Evolutionary conservation across 2,797 vertebrate species (phyloP).

Genomic region (Botia kubotai): DNA sequence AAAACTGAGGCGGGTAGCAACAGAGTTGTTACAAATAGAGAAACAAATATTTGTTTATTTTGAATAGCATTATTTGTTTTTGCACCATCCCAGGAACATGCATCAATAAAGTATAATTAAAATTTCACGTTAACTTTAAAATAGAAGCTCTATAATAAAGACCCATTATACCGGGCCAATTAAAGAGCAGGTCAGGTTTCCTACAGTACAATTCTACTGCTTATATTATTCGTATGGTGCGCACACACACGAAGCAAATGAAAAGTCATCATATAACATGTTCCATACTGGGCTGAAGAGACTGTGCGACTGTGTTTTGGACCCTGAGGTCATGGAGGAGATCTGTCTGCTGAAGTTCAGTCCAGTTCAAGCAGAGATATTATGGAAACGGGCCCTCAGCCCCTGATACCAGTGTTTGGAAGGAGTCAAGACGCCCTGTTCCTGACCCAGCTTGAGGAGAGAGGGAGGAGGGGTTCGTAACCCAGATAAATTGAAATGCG

Average conservation of each 20-base stretch:
- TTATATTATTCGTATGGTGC: background rate
- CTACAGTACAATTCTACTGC: background rate
- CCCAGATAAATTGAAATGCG: constrained; percentile 35
- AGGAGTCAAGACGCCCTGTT: constrained; percentile 31
- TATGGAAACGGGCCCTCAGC: constrained; percentile 29
- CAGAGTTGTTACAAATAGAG: too few relatives aligned
- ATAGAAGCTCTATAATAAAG: too few relatives aligned
- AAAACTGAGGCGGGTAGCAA: too few relatives aligned
- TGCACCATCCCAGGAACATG: background rate
- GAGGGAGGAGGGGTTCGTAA: constrained; percentile 13
- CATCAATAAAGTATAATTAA: background rate
- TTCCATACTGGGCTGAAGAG: constrained; percentile 9
- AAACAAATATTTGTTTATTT: too few relatives aligned
- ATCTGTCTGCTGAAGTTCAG: constrained; percentile 17
- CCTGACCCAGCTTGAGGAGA: constrained; percentile 16
- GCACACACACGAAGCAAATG: background rate
- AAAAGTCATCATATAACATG: background rate
- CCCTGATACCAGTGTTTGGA: constrained; percentile 26
- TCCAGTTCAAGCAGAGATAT: constrained; percentile 31
- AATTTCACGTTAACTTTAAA: too few relatives aligned
- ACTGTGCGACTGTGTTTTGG: constrained; percentile 11
- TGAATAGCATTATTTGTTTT: too few relatives aligned
- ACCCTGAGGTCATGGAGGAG: constrained; percentile 18
- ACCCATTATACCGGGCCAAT: too few relatives aligned
- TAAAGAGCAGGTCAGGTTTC: background rate